A percentile compares a stretch with the other conserved stretches of the same genome.
phyloP scores from a whole-genome alignment of 1,140 invertebrate genomes.

The Aphidius ervi region DNA sequence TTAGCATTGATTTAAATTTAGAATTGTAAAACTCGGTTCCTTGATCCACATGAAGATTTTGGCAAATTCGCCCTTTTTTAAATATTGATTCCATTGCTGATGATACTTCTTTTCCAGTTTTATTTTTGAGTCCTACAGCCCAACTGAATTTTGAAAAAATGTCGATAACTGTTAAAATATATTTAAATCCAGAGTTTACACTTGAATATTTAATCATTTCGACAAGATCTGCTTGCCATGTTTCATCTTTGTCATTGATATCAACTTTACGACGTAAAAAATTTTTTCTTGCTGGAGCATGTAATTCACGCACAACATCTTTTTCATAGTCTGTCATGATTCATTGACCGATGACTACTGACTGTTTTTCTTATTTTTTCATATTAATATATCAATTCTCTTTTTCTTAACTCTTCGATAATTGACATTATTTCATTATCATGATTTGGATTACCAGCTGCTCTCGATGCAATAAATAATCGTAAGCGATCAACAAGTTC shows the following conservation, averaged over 20 bases:
- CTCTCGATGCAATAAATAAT: too few relatives aligned
- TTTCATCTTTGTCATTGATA: not conserved
- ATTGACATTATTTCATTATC: too few relatives aligned
- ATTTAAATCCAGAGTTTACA: constrained; percentile 16
- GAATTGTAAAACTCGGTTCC: constrained; percentile 16
- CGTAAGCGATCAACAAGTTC: too few relatives aligned
- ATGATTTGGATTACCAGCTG: too few relatives aligned
- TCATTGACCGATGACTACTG: too few relatives aligned
- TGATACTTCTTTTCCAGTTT: constrained; percentile 21
- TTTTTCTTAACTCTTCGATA: too few relatives aligned
- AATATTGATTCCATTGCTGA: constrained; percentile 8
- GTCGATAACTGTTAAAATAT: constrained; percentile 22
- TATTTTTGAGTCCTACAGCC: constrained; percentile 19
- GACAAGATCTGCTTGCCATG: constrained; percentile 20
- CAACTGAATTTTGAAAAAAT: constrained; percentile 24
- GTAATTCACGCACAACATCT: too few relatives aligned
- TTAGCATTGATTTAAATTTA: not conserved
- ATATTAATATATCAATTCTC: too few relatives aligned
- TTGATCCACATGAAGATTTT: constrained; percentile 17
- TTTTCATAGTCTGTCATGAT: too few relatives aligned
- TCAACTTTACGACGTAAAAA: too few relatives aligned
- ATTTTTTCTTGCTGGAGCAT: too few relatives aligned
- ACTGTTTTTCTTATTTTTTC: too few relatives aligned
- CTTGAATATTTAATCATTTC: constrained; percentile 10
- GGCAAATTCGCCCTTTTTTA: not conserved